These are phyloP conservation scores for Phymorhynchus buccinoides DNA, from an alignment of 1,140 invertebrate genomes.

Conservation along the genomic window DNA sequence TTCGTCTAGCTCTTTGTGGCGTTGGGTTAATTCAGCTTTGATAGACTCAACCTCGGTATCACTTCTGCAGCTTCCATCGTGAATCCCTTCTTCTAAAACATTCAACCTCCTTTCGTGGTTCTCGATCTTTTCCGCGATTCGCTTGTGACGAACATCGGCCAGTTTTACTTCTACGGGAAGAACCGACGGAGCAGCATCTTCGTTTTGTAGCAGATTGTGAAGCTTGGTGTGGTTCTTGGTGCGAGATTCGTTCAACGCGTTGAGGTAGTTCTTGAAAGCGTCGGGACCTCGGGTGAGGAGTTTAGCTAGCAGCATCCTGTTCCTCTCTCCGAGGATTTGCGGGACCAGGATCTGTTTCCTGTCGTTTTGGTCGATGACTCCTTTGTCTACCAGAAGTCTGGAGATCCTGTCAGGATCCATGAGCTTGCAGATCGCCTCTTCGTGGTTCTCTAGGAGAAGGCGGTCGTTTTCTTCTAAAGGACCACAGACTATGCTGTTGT, in stretches of 20 bases:
- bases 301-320: background rate
- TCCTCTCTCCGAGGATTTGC: background rate
- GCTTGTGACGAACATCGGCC: background rate
- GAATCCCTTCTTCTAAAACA: background rate
- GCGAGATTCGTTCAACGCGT: background rate
- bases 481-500: background rate
- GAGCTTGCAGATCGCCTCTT: background rate
- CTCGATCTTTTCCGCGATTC: background rate
- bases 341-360: background rate
- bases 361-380: background rate
- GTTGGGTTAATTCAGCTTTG: background rate
- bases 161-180: background rate
- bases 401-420: background rate
- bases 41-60: background rate
- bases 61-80: background rate
- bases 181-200: background rate
- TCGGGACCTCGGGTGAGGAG: background rate
- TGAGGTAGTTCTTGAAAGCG: background rate
- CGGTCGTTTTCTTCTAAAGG: background rate
- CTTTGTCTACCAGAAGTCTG: background rate
- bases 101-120: background rate
- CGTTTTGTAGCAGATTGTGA: background rate
- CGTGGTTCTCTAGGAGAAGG: background rate
- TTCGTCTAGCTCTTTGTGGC: background rate
- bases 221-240: conserved; percentile 2